Evolutionary conservation across 1,140 invertebrate genomes (phyloP).

Genomic region (Pogonomyrmex californicus): DNA sequence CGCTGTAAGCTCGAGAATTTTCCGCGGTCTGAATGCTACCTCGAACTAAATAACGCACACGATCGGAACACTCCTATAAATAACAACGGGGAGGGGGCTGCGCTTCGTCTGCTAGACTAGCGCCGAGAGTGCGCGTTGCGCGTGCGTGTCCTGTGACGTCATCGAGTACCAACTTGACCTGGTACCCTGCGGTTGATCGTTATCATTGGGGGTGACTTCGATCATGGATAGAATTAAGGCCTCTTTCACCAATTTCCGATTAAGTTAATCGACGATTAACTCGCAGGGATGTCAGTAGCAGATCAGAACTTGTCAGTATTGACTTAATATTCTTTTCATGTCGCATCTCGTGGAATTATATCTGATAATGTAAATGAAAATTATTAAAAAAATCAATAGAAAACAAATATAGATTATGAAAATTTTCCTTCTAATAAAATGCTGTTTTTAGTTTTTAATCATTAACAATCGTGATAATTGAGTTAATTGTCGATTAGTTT

Average conservation of each 20-base stretch:
- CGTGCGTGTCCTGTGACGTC: constrained; percentile 82
- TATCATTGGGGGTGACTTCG: background rate
- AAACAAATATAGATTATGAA: too few relatives aligned
- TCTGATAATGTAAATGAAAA: too few relatives aligned
- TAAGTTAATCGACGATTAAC: background rate
- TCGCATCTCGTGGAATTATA: too few relatives aligned
- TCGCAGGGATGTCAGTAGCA: too few relatives aligned
- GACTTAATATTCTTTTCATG: too few relatives aligned
- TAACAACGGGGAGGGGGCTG: constrained; percentile 63
- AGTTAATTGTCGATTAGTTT: background rate
- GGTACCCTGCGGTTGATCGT: background rate
- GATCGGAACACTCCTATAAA: constrained; percentile 77
- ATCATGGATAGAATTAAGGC: too few relatives aligned
- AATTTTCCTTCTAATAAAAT: too few relatives aligned
- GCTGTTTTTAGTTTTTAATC: too few relatives aligned
- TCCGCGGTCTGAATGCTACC: background rate
- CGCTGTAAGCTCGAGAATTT: background rate
- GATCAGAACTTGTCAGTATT: too few relatives aligned
- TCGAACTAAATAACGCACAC: constrained; percentile 62
- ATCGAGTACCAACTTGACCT: constrained; percentile 24
- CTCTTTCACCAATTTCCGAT: background rate
- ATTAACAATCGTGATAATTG: too few relatives aligned
- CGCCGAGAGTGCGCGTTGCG: constrained; percentile 56
- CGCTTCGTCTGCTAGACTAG: constrained; percentile 76
- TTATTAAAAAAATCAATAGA: too few relatives aligned